Evolutionary conservation across 2,888 invertebrate genomes (phyloP).

Genomic region (Argyresthia goedartella): DNA sequence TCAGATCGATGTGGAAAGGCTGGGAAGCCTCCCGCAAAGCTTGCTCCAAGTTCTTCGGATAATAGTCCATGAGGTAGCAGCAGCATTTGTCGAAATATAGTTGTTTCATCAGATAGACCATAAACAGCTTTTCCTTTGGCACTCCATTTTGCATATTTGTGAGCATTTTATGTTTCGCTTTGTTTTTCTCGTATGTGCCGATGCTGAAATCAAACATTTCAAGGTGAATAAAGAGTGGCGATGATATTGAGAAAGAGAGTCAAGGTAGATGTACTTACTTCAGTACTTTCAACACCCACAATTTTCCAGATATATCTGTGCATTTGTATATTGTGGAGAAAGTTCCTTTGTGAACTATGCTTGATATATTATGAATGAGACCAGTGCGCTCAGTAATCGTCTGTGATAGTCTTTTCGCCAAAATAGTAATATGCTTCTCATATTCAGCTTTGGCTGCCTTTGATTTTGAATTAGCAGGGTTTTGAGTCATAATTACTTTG

Average conservation of each 20-base stretch:
- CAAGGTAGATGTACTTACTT: conserved; percentile 21
- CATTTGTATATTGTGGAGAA: conserved; percentile 32
- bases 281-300: conserved; percentile 28
- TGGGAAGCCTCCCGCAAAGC: conserved; percentile 17
- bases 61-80: conserved; percentile 39
- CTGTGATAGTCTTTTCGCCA: conserved; percentile 17
- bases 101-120: conserved; percentile 20
- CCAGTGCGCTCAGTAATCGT: conserved; percentile 12
- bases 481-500: too few species aligned
- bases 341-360: conserved; percentile 18
- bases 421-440: neutral
- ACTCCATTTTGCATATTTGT: conserved; percentile 20
- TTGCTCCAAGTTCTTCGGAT: conserved; percentile 29
- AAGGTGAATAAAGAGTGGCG: too few species aligned
- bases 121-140: conserved; percentile 20
- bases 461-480: too few species aligned
- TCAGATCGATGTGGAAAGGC: conserved; percentile 27
- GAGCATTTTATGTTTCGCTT: conserved; percentile 21
- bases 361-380: neutral
- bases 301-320: conserved; percentile 10
- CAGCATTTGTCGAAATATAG: conserved; percentile 20
- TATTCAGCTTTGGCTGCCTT: too few species aligned
- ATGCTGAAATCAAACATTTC: too few species aligned
- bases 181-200: neutral
- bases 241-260: neutral